phyloP scores from a whole-genome alignment of 2,113 vertebrate genomes.

The Hirundichthys speculiger region DNA sequence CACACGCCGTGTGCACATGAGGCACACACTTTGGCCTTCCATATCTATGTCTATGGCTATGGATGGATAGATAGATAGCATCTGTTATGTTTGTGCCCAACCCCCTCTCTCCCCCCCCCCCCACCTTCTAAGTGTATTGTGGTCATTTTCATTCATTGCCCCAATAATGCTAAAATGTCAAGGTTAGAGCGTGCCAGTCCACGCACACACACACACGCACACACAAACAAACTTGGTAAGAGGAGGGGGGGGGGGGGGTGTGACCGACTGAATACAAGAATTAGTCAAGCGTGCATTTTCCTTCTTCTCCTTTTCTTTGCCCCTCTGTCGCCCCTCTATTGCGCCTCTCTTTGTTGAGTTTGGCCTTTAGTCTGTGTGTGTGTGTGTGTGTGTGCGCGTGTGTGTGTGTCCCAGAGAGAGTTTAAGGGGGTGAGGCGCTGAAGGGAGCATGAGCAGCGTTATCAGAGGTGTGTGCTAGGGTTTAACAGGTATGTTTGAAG shows the following conservation, averaged over 20 bases:
- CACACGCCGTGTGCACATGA: neutral
- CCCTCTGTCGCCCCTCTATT: conserved; percentile 48
- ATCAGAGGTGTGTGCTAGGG: conserved; percentile 10
- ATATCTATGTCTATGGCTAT: neutral
- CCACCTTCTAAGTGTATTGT: conserved; percentile 41
- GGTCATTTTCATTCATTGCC: conserved; percentile 69
- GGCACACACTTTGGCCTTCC: neutral
- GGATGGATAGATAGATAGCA: conserved; percentile 8
- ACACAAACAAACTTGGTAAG: conserved; percentile 27
- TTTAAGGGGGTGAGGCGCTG: conserved; percentile 27
- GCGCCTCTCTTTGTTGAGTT: conserved; percentile 65
- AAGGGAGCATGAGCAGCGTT: conserved; percentile 4
- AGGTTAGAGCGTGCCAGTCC: conserved; percentile 67
- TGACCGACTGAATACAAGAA: conserved; percentile 60
- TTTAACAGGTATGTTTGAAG: neutral
- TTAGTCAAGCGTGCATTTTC: conserved; percentile 73
- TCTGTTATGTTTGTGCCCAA: conserved; percentile 16
- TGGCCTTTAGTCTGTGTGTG: conserved; percentile 37
- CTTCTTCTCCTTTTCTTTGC: conserved; percentile 63
- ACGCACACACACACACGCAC: conserved; percentile 30
- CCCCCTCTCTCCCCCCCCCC: neutral
- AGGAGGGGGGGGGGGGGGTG: conserved; percentile 36
- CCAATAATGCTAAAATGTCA: conserved; percentile 67
- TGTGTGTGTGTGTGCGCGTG: conserved; percentile 5
- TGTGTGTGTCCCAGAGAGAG: neutral